A percentile compares a stretch with the other conserved stretches of the same genome.
Evolutionary conservation across 1,140 invertebrate species (phyloP).

Genomic region (Drosophila ananassae): DNA sequence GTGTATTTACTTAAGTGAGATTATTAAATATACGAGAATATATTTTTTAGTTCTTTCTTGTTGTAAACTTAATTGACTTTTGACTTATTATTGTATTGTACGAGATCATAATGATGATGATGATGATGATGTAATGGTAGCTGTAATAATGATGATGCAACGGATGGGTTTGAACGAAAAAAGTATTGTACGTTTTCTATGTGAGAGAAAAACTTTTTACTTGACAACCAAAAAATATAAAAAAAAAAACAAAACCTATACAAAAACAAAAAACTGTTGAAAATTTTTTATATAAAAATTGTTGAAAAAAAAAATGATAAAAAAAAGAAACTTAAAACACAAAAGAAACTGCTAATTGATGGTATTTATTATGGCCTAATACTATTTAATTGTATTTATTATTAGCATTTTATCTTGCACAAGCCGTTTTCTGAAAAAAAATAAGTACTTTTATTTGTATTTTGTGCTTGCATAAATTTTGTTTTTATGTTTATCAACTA

Average conservation of each 20-base stretch:
- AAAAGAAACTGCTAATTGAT: conserved; percentile 73
- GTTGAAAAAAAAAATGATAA: conserved; percentile 37
- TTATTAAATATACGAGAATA: conserved; percentile 60
- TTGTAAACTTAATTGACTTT: conserved; percentile 69
- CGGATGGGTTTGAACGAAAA: conserved; percentile 48
- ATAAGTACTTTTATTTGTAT: conserved; percentile 56
- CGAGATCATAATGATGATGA: conserved; percentile 43
- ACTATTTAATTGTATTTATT: conserved; percentile 79
- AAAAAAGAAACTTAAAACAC: conserved; percentile 20
- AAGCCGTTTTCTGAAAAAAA: conserved; percentile 33
- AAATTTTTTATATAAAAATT: conserved; percentile 81
- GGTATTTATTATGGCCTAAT: conserved; percentile 76
- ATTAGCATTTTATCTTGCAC: conserved; percentile 72
- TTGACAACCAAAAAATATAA: conserved; percentile 68
- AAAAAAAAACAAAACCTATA: conserved; percentile 44
- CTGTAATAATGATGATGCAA: conserved; percentile 55
- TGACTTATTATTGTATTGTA: conserved; percentile 62
- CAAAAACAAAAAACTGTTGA: conserved; percentile 66
- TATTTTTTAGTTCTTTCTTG: conserved; percentile 67
- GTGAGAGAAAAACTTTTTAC: conserved; percentile 73
- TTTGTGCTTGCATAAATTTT: conserved; percentile 70
- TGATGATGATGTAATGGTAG: conserved; percentile 56
- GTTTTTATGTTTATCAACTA: conserved; percentile 74
- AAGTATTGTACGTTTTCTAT: conserved; percentile 80
- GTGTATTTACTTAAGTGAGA: conserved; percentile 75